Conservation (phyloP, 1,140 invertebrate genomes). For the Ips nitidus region DNA sequence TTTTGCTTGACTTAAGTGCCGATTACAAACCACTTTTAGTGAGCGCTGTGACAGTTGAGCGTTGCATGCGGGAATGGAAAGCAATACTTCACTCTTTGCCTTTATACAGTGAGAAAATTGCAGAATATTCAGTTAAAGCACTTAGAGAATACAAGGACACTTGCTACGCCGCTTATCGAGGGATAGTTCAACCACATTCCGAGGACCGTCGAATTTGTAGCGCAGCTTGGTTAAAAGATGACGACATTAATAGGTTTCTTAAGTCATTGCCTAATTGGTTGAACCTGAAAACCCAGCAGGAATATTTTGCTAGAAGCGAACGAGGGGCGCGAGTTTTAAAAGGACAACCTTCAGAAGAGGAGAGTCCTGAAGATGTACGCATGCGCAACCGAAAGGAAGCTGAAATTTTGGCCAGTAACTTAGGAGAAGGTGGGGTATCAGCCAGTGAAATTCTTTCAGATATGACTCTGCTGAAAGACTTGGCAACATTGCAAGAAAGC, state of each 20-base stretch:
- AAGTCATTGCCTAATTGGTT: constrained; percentile 84
- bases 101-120: constrained; percentile 68
- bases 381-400: constrained; percentile 85
- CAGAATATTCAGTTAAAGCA: constrained; percentile 68
- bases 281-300: constrained; percentile 64
- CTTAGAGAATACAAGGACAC: constrained; percentile 75
- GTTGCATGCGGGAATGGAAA: constrained; percentile 68
- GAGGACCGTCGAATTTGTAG: constrained; percentile 82
- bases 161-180: constrained; percentile 72
- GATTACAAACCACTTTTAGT: constrained; percentile 69
- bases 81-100: constrained; percentile 72
- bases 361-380: constrained; percentile 75
- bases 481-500: constrained; percentile 90
- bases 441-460: constrained; percentile 45
- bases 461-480: constrained; percentile 72
- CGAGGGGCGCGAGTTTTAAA: constrained; percentile 48
- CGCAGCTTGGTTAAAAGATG: constrained; percentile 90
- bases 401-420: constrained; percentile 85
- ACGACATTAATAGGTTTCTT: constrained; percentile 89
- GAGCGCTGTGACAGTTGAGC: constrained; percentile 72
- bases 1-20: constrained; percentile 66
- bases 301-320: constrained; percentile 50
- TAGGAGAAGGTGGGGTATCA: constrained; percentile 72
- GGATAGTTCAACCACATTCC: constrained; percentile 77
- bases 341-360: constrained; percentile 64